Evolutionary conservation across 2,888 invertebrate species (phyloP), one percentile per base, ranked within the genome.

Genomic region (Spodoptera exigua): DNA sequence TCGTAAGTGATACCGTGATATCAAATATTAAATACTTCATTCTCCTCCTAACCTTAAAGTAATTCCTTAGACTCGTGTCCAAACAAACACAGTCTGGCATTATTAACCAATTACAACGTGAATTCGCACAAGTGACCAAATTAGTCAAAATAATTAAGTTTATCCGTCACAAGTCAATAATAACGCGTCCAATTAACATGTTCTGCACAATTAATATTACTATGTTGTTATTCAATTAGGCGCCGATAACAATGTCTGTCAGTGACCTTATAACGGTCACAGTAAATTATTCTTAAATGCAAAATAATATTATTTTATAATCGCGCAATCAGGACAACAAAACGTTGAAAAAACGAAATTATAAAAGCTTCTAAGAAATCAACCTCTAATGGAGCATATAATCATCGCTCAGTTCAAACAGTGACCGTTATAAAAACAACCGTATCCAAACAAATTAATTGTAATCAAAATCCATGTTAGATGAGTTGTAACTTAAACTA

Each of bases 221-320:
- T 32, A 37, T 56, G 61, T 58, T 71, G 63, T 70, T 74, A 77
- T 77, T 74, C 49, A 66, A 77, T 69, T 70, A 65, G 60, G 46
- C 57, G 51, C 64, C 55, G 73, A 64, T 76, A 61, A 62, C 52
- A 13, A 11, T 56, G 58, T 37, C 60, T 59, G 74, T 64, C 73
- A 61, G 17, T 67, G 77, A 69, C 76, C 79, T 73, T 51, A 60
- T 70, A 62, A 74, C 46, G 39, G 45, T 35, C 46, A 48, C 14
- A 35, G 39, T 46, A 14, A 21, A 58, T 49, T 36, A 49, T 36
- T 64, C 48, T 40, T 34, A 51, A 51, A 27, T 62, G 4, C 32
- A 27, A 14, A 21, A 27, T 37, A 43, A 13, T 37, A 21, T 1
- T 9, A 35, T 48, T 32, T 58, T 9, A 9, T 37, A 21, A 37